phyloP scores from a whole-genome alignment of 2,888 invertebrate species.

The Coelogynopora nodosa region DNA sequence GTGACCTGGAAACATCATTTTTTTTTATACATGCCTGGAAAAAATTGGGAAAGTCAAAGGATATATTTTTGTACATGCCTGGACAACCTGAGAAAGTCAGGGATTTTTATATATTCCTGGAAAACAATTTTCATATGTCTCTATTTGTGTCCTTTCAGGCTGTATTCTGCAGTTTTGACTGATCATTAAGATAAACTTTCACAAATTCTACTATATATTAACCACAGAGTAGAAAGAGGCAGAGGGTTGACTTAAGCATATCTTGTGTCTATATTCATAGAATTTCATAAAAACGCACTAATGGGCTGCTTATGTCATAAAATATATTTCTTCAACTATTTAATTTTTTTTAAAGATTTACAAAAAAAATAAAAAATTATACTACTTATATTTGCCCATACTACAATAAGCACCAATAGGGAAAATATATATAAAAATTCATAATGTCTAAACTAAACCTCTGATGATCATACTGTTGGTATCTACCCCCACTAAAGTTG shows the following conservation, averaged over 20 bases:
- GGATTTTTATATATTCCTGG: too few relatives aligned
- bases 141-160: too few relatives aligned
- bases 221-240: not conserved
- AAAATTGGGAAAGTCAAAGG: too few relatives aligned
- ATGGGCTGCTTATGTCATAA: slow-evolving; percentile 10
- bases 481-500: not conserved
- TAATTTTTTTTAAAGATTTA: too few relatives aligned
- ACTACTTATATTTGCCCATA: slow-evolving; percentile 14
- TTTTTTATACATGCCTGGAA: too few relatives aligned
- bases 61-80: too few relatives aligned
- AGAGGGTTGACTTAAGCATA: not conserved
- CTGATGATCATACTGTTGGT: not conserved
- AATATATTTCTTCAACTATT: not conserved
- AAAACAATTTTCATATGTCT: too few relatives aligned
- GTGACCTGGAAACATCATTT: too few relatives aligned
- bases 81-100: too few relatives aligned
- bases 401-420: not conserved
- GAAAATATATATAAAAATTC: not conserved
- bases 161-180: too few relatives aligned
- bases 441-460: not conserved
- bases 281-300: slow-evolving; percentile 14
- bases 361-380: slow-evolving; percentile 3
- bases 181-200: too few relatives aligned
- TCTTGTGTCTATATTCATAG: slow-evolving; percentile 28
- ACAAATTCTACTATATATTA: too few relatives aligned